Percentiles rank a stretch among this genome's conserved stretches.
Evolutionary conservation across 2,888 invertebrate species (phyloP).

Genomic region (Cerceris rybyensis): DNA sequence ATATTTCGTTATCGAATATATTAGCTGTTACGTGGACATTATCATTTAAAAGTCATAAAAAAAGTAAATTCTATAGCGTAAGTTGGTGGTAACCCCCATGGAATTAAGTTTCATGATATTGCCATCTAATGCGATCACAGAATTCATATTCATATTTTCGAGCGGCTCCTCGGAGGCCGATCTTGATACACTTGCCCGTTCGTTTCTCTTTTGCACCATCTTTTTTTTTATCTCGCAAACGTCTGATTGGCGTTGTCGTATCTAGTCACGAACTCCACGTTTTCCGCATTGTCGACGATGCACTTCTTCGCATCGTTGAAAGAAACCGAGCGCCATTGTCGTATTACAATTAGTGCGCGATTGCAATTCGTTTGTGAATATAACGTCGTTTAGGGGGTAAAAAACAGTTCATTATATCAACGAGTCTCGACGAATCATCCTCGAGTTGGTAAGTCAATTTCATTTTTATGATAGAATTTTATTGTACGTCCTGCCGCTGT

Average conservation of each 20-base stretch:
- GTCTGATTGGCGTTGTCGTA: neutral
- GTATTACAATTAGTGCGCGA: neutral
- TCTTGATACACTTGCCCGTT: neutral
- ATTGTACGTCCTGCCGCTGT: no score
- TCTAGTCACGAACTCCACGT: neutral
- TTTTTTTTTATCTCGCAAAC: neutral
- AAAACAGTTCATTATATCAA: no score
- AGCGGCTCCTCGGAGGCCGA: neutral
- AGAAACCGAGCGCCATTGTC: neutral
- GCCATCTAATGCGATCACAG: no score
- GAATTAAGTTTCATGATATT: no score
- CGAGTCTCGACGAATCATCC: neutral
- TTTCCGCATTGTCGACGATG: slow-evolving; percentile 1
- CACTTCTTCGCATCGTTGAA: neutral
- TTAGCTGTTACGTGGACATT: no score
- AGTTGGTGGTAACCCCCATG: no score
- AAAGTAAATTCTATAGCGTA: no score
- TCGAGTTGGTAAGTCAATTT: neutral
- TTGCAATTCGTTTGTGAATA: neutral
- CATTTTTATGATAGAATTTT: neutral
- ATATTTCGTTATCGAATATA: no score
- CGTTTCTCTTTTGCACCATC: neutral
- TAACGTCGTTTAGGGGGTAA: neutral
- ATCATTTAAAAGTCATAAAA: no score
- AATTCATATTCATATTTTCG: neutral